phyloP scores from a whole-genome alignment of 2,888 invertebrate species.

The Nephrotoma guestfalica region DNA sequence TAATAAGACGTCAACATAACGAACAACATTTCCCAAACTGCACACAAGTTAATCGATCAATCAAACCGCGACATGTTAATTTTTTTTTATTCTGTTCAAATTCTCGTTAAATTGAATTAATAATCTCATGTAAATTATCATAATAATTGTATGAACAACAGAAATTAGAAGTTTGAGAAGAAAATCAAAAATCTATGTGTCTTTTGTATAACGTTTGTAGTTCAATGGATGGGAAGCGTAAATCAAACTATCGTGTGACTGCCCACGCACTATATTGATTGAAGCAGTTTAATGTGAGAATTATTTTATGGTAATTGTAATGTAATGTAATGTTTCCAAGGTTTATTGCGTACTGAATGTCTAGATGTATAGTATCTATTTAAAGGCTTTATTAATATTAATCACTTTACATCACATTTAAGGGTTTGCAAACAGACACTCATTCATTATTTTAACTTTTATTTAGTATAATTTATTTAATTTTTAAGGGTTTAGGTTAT shows the following conservation, averaged over 20 bases:
- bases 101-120: background rate
- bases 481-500: no score
- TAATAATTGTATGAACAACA: background rate
- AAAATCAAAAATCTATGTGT: background rate
- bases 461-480: no score
- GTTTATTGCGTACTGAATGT: no score
- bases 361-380: no score
- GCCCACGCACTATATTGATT: background rate
- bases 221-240: background rate
- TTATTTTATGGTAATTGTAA: background rate
- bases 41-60: background rate
- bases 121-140: background rate
- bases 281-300: background rate
- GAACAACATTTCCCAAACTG: background rate
- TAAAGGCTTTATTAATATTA: no score
- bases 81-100: background rate
- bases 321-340: no score
- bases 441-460: no score
- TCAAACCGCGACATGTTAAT: background rate
- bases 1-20: background rate
- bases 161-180: background rate
- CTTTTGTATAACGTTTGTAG: background rate
- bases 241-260: background rate
- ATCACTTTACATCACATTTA: no score
- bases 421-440: no score